These are phyloP conservation scores for Fabriciana adippe DNA, from an alignment of 2,888 invertebrate genomes.

Conservation along the genomic window DNA sequence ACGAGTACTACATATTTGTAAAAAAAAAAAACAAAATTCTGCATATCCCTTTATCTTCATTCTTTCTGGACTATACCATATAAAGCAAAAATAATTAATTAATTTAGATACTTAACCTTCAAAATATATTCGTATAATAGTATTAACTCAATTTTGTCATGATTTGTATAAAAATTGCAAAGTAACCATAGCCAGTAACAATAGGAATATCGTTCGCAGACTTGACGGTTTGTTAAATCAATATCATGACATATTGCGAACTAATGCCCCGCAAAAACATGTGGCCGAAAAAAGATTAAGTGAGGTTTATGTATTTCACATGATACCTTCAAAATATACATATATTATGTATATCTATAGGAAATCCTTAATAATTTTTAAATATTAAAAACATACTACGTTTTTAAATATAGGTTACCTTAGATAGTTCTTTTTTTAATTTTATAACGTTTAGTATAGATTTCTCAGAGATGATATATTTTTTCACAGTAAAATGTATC, in stretches of 20 bases:
- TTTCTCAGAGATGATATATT: too few relatives aligned
- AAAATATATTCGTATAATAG: not conserved
- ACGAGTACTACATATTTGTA: too few relatives aligned
- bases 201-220: constrained; percentile 4
- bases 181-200: not conserved
- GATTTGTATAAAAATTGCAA: constrained; percentile 15
- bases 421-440: too few relatives aligned
- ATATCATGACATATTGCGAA: constrained; percentile 27
- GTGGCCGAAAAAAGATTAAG: constrained; percentile 13
- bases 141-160: constrained; percentile 2
- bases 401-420: too few relatives aligned
- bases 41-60: too few relatives aligned
- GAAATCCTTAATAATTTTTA: not conserved
- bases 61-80: too few relatives aligned
- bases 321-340: not conserved
- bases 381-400: too few relatives aligned
- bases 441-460: too few relatives aligned
- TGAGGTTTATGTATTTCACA: constrained; percentile 2
- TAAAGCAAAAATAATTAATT: too few relatives aligned
- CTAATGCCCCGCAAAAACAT: constrained; percentile 18
- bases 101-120: constrained; percentile 10
- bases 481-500: too few relatives aligned
- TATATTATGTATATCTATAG: not conserved
- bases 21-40: too few relatives aligned
- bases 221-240: constrained; percentile 27